Evolutionary conservation across 2,888 invertebrate species (phyloP).

Genomic region (Rotaria macrura): DNA sequence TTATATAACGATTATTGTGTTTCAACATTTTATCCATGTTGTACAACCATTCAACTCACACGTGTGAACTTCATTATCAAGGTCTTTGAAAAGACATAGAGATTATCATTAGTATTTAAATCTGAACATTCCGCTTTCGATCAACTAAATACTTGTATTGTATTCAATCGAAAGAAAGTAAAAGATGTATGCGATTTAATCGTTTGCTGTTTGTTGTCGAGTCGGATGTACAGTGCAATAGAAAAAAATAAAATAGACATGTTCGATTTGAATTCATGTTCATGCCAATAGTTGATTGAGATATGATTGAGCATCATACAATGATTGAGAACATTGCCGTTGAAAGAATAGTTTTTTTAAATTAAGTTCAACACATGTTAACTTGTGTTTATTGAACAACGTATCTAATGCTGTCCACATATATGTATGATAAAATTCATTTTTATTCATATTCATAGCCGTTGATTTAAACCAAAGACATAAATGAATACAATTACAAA

Average conservation of each 20-base stretch:
- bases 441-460: neutral
- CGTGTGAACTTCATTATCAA: neutral
- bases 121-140: neutral
- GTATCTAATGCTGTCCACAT: conserved; percentile 10
- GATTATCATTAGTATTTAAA: neutral
- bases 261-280: neutral
- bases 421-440: conserved; percentile 12
- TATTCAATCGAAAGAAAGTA: too few relatives aligned
- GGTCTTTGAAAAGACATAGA: neutral
- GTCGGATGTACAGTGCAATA: neutral
- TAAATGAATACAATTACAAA: conserved; percentile 7
- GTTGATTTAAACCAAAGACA: neutral
- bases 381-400: neutral
- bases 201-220: neutral
- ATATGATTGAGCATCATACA: conserved; percentile 9
- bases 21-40: neutral
- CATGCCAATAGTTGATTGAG: neutral
- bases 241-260: neutral
- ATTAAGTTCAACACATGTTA: conserved; percentile 4
- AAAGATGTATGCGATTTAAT: too few relatives aligned
- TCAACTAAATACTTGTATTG: too few relatives aligned
- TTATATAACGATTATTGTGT: neutral
- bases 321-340: neutral
- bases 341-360: neutral
- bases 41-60: neutral